These are phyloP conservation scores for Pseudococcus viburni DNA, from an alignment of 2,888 invertebrate species.

Conservation along the genomic window DNA sequence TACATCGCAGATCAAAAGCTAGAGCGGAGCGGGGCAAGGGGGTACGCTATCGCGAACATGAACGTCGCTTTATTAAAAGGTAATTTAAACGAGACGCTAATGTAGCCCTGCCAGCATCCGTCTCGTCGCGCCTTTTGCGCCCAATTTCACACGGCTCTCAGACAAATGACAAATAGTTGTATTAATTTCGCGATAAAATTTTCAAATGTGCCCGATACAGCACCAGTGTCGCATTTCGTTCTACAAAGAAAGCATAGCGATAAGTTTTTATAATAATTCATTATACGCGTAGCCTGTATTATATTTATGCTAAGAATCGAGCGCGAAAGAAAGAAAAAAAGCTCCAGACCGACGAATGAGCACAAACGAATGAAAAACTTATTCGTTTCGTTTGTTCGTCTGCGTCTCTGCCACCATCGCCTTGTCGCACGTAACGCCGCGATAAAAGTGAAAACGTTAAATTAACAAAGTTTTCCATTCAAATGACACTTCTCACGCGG, in stretches of 20 bases:
- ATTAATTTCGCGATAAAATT: slow-evolving; percentile 27
- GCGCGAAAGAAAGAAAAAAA: background rate
- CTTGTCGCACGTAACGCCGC: background rate
- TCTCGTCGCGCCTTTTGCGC: background rate
- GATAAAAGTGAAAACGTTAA: slow-evolving; percentile 27
- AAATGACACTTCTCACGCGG: slow-evolving; percentile 15
- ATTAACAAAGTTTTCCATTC: slow-evolving; percentile 27
- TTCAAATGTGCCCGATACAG: background rate
- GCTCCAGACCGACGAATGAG: background rate
- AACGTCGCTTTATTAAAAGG: background rate
- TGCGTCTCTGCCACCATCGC: background rate
- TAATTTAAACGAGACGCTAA: background rate
- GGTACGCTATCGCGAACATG: background rate
- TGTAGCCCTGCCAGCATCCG: background rate
- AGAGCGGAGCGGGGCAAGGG: background rate
- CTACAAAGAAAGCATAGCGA: background rate
- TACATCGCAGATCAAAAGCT: no score
- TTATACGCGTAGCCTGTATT: background rate
- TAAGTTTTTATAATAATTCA: slow-evolving; percentile 15
- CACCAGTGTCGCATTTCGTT: background rate
- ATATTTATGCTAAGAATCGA: background rate
- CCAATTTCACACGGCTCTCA: background rate
- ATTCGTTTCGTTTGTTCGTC: background rate
- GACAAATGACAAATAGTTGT: slow-evolving; percentile 15
- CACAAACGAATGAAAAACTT: background rate